Percentiles rank a stretch among this genome's conserved stretches.
phyloP scores from a whole-genome alignment of 2,888 invertebrate species.

The Orthosia gracilis region DNA sequence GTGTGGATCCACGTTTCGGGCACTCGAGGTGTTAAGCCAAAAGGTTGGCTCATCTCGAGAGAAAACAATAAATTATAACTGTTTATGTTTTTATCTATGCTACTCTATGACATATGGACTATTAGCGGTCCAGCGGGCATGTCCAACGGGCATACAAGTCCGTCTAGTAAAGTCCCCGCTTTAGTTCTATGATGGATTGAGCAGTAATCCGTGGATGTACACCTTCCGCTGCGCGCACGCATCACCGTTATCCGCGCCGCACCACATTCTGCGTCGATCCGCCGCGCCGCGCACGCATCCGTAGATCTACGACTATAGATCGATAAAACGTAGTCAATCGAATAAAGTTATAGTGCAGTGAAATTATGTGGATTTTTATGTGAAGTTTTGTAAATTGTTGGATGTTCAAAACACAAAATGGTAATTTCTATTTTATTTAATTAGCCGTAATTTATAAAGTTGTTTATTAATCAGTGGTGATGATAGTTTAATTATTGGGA shows the following conservation, averaged over 20 bases:
- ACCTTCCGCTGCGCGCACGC: not conserved
- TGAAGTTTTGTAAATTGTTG: conserved; percentile 26
- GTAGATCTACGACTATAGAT: conserved; percentile 15
- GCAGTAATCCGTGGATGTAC: conserved; percentile 10
- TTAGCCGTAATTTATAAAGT: not conserved
- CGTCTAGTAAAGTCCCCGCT: not conserved
- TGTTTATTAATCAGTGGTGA: not conserved
- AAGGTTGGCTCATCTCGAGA: too few species aligned
- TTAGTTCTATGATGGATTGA: not conserved
- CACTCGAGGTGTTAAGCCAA: too few species aligned
- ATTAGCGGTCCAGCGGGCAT: too few species aligned
- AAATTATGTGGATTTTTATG: conserved; percentile 35
- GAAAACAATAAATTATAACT: too few species aligned
- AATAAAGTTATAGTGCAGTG: conserved; percentile 14
- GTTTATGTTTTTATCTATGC: too few species aligned
- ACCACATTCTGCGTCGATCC: conserved; percentile 36
- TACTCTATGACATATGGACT: too few species aligned
- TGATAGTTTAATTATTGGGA: conserved; percentile 7
- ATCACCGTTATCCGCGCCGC: conserved; percentile 25
- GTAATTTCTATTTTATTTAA: conserved; percentile 21
- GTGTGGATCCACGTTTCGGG: too few species aligned
- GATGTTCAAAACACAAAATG: conserved; percentile 28
- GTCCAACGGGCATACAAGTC: not conserved
- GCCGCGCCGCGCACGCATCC: conserved; percentile 45
- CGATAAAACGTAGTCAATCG: not conserved